Base-by-base conservation (phyloP, 1,140 invertebrate species). In the Colletes gigas region DNA sequence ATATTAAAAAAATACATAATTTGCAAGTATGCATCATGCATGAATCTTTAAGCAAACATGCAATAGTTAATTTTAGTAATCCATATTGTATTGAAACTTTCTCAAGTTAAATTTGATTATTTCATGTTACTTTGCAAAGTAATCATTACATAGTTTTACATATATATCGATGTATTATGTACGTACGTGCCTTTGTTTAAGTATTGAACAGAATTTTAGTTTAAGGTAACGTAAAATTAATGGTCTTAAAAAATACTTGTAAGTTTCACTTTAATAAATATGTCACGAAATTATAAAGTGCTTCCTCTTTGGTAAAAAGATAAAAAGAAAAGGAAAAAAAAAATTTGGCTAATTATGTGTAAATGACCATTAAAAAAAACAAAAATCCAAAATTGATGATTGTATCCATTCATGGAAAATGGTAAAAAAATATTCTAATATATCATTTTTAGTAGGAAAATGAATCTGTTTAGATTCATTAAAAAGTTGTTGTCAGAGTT, bases 361-460 rank as follows among this genome's bases (percentile, higher is more conserved):
- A 72, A 55, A 47, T 60, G 66, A 77, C 9, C 68, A 71, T 71
- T 52, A 71, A 78, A 21, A 21, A 17, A 55, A 71, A 78, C 12
- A 41, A 47, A 44, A 41, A 62, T 21, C 50, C 21, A 4, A 70
- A 50, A 1, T 62, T 66, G 4, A 55, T 6, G 47, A 57, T 54
- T 19, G 50, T 72, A 4, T 65, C 41, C 10, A 63, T 63, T 54
- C 14, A 63, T 72, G 17, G 12, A 60, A 60, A 44, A 44, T 55
- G 15, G 7, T 47, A n/a, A 63, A 10, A 68, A 72, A 80, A 79
- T 81, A 81, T 81, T 84, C 81, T 79, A 62, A 71, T 75, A 54
- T 83, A 78, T 79, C 77, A 83, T 82, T 88, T 82, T 52, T 82
- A 78, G 55, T 72, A 70, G 66, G 5, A 67, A 71, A 71, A 72